Evolutionary conservation across 2,797 vertebrate genomes (phyloP), one percentile per base, ranked within the genome.

Genomic region (Rhynchotus rufescens): DNA sequence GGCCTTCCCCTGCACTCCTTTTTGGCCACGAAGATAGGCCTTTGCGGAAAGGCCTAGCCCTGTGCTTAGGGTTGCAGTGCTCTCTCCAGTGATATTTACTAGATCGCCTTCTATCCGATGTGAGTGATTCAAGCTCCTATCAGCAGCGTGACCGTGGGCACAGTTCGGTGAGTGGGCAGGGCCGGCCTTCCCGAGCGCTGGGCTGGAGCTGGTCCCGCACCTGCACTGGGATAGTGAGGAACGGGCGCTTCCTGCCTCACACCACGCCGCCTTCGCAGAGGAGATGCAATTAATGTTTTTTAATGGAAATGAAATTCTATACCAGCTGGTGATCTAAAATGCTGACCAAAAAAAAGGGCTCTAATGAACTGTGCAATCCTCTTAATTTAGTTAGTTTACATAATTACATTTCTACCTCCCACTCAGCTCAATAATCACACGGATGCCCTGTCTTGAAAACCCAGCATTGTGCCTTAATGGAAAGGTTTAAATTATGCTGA

Each of bases 381-480:
- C 74, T 95, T 95, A 96, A 96, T 97, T 93, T 93, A 94, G 84
- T 95, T 96, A 95, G 90, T 89, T 95, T 96, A 93, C 94, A 95
- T 96, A 97, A 97, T 97, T 97, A 92, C 91, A 93, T 94, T 94
- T 96, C 92, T 95, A 87, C 95, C 92, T 96, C 95, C 96, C 95
- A 95, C 92, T 95, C 90, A 64, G 95, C 89, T 92, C 71, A 88
- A 78, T 95, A 97, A 96, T 96, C 94, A 79, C 90, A 94, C 1
- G 10, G 66, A 80, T 95, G 64, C 42, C 91, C 75, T 82, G 56
- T 89, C 83, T 89, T 89, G 44, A 86, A 90, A 96, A 91, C 83
- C 34, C 62, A 90, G 94, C 56, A 81, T 87, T 32, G 67, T 4
- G 25, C 44, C 71, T 94, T 96, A 94, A 95, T 95, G 61, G 75